A percentile compares a stretch with the other conserved stretches of the same genome.
Conservation (phyloP, 2,888 invertebrate genomes). For the Phrixothrix hirtus region DNA sequence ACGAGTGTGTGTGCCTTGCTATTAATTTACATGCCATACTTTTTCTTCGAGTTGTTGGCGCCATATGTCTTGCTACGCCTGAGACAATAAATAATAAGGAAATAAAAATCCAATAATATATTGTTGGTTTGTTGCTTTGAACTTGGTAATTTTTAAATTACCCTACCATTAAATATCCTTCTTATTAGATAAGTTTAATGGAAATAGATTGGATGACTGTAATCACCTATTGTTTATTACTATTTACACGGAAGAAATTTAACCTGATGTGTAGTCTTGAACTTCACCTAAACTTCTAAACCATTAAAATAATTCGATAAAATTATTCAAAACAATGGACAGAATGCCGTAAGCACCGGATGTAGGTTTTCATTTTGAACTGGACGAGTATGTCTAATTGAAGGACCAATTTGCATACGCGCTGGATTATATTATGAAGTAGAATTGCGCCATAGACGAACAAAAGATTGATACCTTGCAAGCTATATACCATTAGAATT, state of each 20-base stretch:
- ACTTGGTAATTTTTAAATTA: conserved; percentile 11
- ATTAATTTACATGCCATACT: conserved; percentile 41
- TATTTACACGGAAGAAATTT: conserved; percentile 31
- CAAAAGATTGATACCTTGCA: conserved; percentile 9
- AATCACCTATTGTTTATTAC: conserved; percentile 31
- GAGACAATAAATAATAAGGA: conserved; percentile 25
- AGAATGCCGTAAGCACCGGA: conserved; percentile 17
- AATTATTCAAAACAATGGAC: conserved; percentile 27
- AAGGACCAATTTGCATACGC: conserved; percentile 36
- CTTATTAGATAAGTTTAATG: conserved; percentile 11
- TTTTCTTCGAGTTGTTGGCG: conserved; percentile 43
- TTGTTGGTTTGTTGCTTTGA: conserved; percentile 12
- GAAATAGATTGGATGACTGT: conserved; percentile 19
- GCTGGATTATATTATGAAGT: conserved; percentile 10
- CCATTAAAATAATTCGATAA: conserved; percentile 26
- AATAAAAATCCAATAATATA: conserved; percentile 22
- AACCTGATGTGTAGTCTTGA: conserved; percentile 11
- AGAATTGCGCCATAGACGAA: conserved; percentile 11
- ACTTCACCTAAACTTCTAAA: conserved; percentile 6
- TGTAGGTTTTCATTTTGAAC: conserved; percentile 17
- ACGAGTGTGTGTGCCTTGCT: conserved; percentile 36
- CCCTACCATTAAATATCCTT: conserved; percentile 6
- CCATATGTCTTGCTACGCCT: conserved; percentile 37
- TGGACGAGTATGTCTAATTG: conserved; percentile 7
- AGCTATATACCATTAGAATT: conserved; percentile 6